A percentile compares a stretch with the other conserved stretches of the same genome.
Evolutionary conservation across 2,113 vertebrate genomes (phyloP).

Genomic region (Cervus canadensis): DNA sequence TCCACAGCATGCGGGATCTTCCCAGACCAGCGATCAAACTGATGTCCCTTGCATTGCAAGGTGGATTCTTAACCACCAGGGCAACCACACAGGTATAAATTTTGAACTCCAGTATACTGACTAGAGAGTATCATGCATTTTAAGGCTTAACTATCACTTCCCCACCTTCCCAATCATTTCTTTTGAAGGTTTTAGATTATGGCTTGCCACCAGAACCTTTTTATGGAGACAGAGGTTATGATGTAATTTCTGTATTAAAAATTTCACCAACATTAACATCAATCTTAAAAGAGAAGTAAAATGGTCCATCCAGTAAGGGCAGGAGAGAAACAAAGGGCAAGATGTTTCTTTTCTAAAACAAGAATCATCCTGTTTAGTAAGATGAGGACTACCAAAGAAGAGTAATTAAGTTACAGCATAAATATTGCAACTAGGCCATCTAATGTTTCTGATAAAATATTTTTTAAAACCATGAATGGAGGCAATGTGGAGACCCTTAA

Average conservation of each 20-base stretch:
- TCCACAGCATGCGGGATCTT: neutral
- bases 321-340: neutral
- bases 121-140: neutral
- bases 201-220: neutral
- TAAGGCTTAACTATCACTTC: neutral
- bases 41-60: neutral
- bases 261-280: neutral
- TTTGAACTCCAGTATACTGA: neutral
- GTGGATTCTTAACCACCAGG: neutral
- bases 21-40: neutral
- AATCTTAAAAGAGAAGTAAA: neutral
- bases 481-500: neutral
- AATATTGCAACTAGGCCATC: neutral
- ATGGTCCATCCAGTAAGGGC: neutral
- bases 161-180: neutral
- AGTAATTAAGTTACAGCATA: neutral
- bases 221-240: neutral
- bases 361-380: neutral
- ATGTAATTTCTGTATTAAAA: neutral
- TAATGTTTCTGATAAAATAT: neutral
- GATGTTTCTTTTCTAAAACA: neutral
- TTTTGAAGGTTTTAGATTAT: neutral
- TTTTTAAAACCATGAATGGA: neutral
- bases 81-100: neutral
- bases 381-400: neutral